phyloP scores from a whole-genome alignment of 2,797 vertebrate species.

The Sebastes taczanowskii region DNA sequence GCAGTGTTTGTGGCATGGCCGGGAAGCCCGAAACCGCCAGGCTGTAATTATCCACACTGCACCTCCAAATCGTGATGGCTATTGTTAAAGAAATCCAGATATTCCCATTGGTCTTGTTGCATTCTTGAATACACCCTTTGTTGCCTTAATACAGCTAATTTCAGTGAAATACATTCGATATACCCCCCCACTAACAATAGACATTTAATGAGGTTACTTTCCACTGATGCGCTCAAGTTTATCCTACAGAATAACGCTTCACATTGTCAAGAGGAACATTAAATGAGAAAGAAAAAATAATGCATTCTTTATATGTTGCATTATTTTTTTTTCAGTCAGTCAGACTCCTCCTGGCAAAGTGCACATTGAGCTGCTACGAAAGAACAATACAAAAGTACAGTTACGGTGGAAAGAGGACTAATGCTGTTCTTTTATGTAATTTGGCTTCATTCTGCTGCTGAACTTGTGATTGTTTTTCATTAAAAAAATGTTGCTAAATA shows the following conservation, averaged over 20 bases:
- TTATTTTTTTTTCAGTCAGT: constrained; percentile 43
- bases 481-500: neutral
- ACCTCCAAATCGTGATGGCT: constrained; percentile 23
- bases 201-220: constrained; percentile 49
- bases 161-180: constrained; percentile 22
- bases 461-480: constrained; percentile 33
- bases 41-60: constrained; percentile 48
- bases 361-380: constrained; percentile 57
- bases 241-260: constrained; percentile 28
- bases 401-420: constrained; percentile 1
- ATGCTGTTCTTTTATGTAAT: constrained; percentile 44
- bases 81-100: constrained; percentile 48
- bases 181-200: constrained; percentile 16
- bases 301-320: constrained; percentile 30
- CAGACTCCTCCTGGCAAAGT: constrained; percentile 30
- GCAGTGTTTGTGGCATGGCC: constrained; percentile 20
- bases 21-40: constrained; percentile 10
- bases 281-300: constrained; percentile 19
- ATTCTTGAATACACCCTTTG: constrained; percentile 44
- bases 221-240: constrained; percentile 24
- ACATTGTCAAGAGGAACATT: neutral
- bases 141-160: constrained; percentile 54
- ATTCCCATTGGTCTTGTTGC: constrained; percentile 2
- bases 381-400: constrained; percentile 44
- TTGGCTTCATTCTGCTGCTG: constrained; percentile 57